A percentile compares a stretch with the other conserved stretches of the same genome.
These are phyloP conservation scores for Cerceris ruficornis DNA, from an alignment of 2,888 invertebrate species.

Conservation along the genomic window DNA sequence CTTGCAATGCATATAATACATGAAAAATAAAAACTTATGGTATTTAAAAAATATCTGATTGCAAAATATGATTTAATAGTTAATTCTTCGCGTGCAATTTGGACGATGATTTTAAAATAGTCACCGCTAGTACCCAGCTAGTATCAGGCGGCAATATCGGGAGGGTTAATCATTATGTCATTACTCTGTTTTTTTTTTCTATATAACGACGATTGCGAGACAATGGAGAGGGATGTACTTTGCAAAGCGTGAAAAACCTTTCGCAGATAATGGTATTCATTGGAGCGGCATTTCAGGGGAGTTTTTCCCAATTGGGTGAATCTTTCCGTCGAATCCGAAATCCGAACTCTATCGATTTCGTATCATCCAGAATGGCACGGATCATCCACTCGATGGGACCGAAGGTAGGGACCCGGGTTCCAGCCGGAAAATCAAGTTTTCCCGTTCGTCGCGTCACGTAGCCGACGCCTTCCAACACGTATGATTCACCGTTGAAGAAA, in stretches of 20 bases:
- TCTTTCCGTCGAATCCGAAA: constrained; percentile 1
- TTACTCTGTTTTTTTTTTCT: too few relatives aligned
- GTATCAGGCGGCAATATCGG: too few relatives aligned
- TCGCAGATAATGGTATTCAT: neutral
- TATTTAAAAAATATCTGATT: too few relatives aligned
- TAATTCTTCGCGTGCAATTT: too few relatives aligned
- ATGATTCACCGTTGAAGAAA: constrained; percentile 44
- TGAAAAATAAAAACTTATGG: too few relatives aligned
- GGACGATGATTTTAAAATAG: too few relatives aligned
- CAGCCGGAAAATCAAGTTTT: constrained; percentile 60
- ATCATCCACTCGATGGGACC: constrained; percentile 27
- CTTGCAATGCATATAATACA: too few relatives aligned
- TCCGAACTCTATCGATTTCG: constrained; percentile 28
- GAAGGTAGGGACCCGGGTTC: constrained; percentile 14
- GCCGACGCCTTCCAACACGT: constrained; percentile 49
- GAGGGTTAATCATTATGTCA: too few relatives aligned
- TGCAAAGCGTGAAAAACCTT: neutral
- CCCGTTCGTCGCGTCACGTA: constrained; percentile 51
- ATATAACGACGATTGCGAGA: too few relatives aligned
- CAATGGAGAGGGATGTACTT: too few relatives aligned
- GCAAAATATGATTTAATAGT: too few relatives aligned
- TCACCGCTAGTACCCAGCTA: too few relatives aligned
- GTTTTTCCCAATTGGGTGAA: constrained; percentile 10
- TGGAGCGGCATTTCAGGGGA: neutral
- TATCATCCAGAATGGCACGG: constrained; percentile 30